phyloP scores from a whole-genome alignment of 2,113 vertebrate genomes.

The Halichoeres trimaculatus region DNA sequence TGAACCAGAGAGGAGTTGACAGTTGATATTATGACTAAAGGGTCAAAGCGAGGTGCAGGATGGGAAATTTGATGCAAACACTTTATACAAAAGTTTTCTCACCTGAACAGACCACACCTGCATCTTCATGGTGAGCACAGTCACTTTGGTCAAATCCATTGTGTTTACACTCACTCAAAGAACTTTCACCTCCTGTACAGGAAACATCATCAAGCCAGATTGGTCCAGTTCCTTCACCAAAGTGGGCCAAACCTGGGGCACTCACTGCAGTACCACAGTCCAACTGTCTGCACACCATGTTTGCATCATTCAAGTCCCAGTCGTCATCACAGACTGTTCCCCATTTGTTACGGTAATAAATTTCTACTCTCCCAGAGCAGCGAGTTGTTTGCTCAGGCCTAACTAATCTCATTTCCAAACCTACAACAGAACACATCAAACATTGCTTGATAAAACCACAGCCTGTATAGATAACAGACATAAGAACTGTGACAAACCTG shows the following conservation, averaged over 20 bases:
- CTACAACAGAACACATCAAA: too few species aligned
- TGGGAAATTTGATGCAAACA: background rate
- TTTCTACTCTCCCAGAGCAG: slow-evolving; percentile 21
- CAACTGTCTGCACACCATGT: slow-evolving; percentile 40
- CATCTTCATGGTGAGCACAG: background rate
- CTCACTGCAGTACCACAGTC: slow-evolving; percentile 2
- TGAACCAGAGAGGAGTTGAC: too few species aligned
- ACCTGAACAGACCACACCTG: slow-evolving; percentile 50
- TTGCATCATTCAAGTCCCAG: background rate
- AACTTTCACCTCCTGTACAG: slow-evolving; percentile 32
- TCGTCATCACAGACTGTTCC: slow-evolving; percentile 17
- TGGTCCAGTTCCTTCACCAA: background rate
- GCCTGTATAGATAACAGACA: too few species aligned
- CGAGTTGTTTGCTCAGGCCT: background rate
- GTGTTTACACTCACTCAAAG: slow-evolving; percentile 6
- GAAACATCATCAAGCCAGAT: background rate
- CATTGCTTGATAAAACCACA: too few species aligned
- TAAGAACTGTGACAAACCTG: too few species aligned
- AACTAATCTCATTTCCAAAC: too few species aligned
- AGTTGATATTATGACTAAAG: too few species aligned
- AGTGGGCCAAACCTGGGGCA: rapidly evolving
- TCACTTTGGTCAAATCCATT: background rate
- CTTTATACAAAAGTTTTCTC: background rate
- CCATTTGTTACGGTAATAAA: background rate
- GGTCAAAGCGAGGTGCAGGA: too few species aligned